These are phyloP conservation scores for Mormyrus hasselquistii DNA, from an alignment of 2,797 vertebrate species.

Conservation along the genomic window DNA sequence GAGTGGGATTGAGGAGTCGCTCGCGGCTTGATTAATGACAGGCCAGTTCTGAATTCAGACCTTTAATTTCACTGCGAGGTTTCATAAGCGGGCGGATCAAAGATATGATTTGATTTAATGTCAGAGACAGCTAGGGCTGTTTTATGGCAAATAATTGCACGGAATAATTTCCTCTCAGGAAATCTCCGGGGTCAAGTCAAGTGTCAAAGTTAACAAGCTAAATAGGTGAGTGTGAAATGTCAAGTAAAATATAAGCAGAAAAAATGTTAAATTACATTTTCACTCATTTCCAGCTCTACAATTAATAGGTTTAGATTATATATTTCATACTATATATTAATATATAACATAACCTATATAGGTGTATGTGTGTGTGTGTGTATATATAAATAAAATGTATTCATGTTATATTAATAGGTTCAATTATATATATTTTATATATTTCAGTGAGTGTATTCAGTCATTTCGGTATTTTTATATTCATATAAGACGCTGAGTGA, in stretches of 20 bases:
- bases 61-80: conserved; percentile 51
- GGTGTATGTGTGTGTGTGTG: neutral
- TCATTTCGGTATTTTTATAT: neutral
- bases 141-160: conserved; percentile 35
- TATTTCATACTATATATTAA: neutral
- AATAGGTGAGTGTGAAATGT: neutral
- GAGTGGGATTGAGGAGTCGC: neutral
- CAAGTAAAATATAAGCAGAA: neutral
- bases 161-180: conserved; percentile 33
- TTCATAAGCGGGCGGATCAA: conserved; percentile 59
- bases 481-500: neutral
- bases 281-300: neutral
- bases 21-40: neutral
- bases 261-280: neutral
- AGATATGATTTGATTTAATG: conserved; percentile 63
- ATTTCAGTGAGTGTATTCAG: neutral
- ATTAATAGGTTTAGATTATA: neutral
- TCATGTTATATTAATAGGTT: neutral
- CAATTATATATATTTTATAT: neutral
- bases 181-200: neutral
- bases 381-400: neutral
- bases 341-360: neutral
- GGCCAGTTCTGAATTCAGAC: conserved; percentile 21
- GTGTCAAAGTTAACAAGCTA: neutral
- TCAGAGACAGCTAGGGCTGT: conserved; percentile 31